These are phyloP conservation scores for Oceanodroma leucorhoa DNA, from an alignment of 2,797 vertebrate genomes.

Conservation along the genomic window DNA sequence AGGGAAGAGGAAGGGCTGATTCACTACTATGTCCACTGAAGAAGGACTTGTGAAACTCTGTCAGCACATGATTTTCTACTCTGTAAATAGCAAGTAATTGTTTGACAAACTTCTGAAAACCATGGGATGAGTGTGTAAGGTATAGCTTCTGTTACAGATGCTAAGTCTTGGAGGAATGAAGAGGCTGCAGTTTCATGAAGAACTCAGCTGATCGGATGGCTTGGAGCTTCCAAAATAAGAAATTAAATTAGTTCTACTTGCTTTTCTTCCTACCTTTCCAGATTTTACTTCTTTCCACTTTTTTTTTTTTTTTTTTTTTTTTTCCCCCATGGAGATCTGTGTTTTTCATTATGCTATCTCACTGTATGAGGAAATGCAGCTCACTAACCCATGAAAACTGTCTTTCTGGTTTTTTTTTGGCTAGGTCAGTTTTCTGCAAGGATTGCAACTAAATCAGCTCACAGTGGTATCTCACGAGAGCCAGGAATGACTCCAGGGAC, in stretches of 20 bases:
- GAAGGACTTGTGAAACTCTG: background rate
- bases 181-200: background rate
- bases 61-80: background rate
- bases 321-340: background rate
- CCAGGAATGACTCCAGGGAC: background rate
- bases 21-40: background rate
- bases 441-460: background rate
- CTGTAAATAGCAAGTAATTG: background rate
- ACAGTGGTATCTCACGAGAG: background rate
- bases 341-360: background rate
- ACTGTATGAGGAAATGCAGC: background rate
- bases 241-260: background rate
- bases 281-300: background rate
- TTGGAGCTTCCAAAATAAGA: background rate
- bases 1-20: background rate
- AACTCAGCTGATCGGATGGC: fast-evolving
- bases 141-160: background rate
- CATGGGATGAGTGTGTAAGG: background rate
- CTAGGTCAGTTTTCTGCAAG: background rate
- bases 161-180: background rate
- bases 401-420: background rate
- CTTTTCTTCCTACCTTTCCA: background rate
- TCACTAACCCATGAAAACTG: background rate
- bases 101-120: background rate
- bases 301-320: background rate